Evolutionary conservation across 2,888 invertebrate genomes (phyloP).

Genomic region (Muscina levida): DNA sequence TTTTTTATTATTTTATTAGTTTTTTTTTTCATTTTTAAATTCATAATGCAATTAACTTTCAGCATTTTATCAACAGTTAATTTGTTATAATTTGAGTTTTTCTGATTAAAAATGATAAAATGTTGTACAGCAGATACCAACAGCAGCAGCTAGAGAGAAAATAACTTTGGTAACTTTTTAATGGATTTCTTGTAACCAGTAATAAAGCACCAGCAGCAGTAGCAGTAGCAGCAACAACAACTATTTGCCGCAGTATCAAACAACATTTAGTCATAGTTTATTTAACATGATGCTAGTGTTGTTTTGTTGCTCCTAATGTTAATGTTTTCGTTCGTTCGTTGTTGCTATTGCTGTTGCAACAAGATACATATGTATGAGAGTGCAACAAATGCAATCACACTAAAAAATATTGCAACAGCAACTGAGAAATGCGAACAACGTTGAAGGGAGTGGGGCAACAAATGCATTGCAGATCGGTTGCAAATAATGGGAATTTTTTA

Average conservation of each 20-base stretch:
- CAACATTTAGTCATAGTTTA: constrained; percentile 43
- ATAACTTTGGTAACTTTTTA: constrained; percentile 41
- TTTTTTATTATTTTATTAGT: no score
- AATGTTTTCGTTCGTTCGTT: no score
- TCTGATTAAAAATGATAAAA: constrained; percentile 33
- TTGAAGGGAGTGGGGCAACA: neutral
- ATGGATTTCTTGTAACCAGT: constrained; percentile 37
- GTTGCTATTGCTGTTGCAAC: no score
- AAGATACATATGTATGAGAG: neutral
- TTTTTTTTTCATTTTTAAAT: no score
- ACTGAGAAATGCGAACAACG: neutral
- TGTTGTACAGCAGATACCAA: neutral
- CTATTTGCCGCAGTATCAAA: neutral
- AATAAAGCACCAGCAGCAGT: constrained; percentile 13
- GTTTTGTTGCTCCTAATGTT: constrained; percentile 14
- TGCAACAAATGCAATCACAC: constrained; percentile 22
- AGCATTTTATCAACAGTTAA: constrained; percentile 36
- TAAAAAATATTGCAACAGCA: neutral
- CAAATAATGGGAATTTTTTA: constrained; percentile 37
- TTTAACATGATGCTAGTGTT: constrained; percentile 17
- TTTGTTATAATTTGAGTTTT: constrained; percentile 33
- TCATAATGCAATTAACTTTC: neutral
- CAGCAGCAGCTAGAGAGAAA: neutral
- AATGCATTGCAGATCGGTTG: constrained; percentile 22
- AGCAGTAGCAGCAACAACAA: neutral